These are phyloP conservation scores for Muntiacus muntjak DNA, from an alignment of 2,113 vertebrate species.

Conservation along the genomic window DNA sequence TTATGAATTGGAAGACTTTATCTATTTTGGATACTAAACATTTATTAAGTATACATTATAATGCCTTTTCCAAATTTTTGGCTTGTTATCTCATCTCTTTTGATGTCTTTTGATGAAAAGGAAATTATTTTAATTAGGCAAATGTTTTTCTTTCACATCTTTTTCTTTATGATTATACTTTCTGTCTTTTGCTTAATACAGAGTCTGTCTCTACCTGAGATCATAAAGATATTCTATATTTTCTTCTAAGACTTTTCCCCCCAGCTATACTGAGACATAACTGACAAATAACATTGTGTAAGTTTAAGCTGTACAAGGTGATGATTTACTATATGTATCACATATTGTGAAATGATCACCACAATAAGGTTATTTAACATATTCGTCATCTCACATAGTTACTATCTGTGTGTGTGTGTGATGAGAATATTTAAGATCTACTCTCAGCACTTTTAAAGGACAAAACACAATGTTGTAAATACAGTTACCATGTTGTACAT, in stretches of 20 bases:
- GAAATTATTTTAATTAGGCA: neutral
- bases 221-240: neutral
- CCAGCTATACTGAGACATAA: neutral
- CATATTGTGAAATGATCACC: neutral
- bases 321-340: neutral
- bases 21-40: neutral
- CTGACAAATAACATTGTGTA: neutral
- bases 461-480: neutral
- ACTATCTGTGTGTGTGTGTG: neutral
- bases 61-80: neutral
- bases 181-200: conserved; percentile 10
- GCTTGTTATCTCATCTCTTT: neutral
- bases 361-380: neutral
- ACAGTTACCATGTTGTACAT: neutral
- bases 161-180: neutral
- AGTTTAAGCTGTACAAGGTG: neutral
- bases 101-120: neutral
- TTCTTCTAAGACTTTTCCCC: neutral
- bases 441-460: neutral
- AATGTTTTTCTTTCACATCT: neutral
- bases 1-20: neutral
- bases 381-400: neutral
- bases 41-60: neutral
- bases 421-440: neutral
- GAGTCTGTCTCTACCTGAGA: neutral